Base-by-base conservation (phyloP, 2,113 vertebrate genomes). In the Leptodactylus fuscus region DNA sequence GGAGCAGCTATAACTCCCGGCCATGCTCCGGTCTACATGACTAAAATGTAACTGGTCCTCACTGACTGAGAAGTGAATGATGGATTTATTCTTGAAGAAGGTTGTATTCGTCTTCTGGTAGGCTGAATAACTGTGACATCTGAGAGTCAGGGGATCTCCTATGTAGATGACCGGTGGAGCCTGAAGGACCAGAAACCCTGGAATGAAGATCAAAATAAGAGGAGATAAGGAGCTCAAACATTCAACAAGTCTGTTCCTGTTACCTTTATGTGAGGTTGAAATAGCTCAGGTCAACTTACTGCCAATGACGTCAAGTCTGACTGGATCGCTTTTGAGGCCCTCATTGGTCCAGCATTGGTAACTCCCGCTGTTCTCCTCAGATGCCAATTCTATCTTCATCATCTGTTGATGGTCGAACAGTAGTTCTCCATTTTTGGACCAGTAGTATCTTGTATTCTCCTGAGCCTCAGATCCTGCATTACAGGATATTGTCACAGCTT, bases 401-500 rank as follows among this genome's bases (percentile, higher is more conserved):
- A 10, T 70, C 48, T 41, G 46, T 9, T 67, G 22, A 71, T 55
- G 22, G 51, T 55, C 27, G 22, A 5, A 8, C 53, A 80, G 24
- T 18, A 3, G 18, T n/a, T 44, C 16, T 6, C 24, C 29, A 65
- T 85, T 62, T 44, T 70, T 79, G 62, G 67, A 70, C 75, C 83
- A 79, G 48, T 48, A 55, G 78, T 69, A 85, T 20, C 13, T 29
- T 5, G 22, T 32, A 36, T 69, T 69, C n/a, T 38, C 34, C 49
- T 41, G 75, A 16, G 18, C 29, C 46, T 5, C 5, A 24, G 73
- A 60, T 44, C 18, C 60, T 1, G 51, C 1, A 24, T 79, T 71
- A 44, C 75, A 85, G 29, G 34, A 71, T 41, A 85, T 34, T 15
- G 62, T 85, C 48, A 85, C 62, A 10, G 83, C 55, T 49, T 85